phyloP scores from a whole-genome alignment of 2,888 invertebrate species.

The Coenonympha arcania region DNA sequence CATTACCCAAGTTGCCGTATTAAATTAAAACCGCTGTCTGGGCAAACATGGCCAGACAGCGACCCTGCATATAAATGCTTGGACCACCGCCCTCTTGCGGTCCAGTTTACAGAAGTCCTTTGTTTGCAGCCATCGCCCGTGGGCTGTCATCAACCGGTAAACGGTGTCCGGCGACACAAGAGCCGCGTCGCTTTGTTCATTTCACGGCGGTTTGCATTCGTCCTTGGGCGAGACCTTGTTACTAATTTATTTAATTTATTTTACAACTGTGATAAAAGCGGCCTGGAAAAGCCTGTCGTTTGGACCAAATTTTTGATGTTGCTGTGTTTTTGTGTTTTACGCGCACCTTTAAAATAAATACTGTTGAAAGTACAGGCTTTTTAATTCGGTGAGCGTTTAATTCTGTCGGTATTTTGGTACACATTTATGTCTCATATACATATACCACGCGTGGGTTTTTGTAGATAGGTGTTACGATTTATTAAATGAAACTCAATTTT shows the following conservation, averaged over 20 bases:
- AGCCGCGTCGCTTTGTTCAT: slow-evolving; percentile 56
- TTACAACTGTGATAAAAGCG: slow-evolving; percentile 37
- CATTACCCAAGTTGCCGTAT: background rate
- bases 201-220: slow-evolving; percentile 55
- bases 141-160: slow-evolving; percentile 63
- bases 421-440: background rate
- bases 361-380: background rate
- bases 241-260: slow-evolving; percentile 50
- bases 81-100: slow-evolving; percentile 30
- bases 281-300: slow-evolving; percentile 15
- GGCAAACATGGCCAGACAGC: slow-evolving; percentile 4
- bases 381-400: slow-evolving; percentile 5
- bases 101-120: slow-evolving; percentile 54
- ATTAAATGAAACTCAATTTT: no score
- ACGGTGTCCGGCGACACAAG: slow-evolving; percentile 41
- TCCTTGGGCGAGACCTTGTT: slow-evolving; percentile 42
- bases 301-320: slow-evolving; percentile 16
- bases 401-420: background rate
- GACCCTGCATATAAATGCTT: slow-evolving; percentile 23
- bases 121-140: slow-evolving; percentile 53
- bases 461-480: no score
- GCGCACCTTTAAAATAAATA: slow-evolving; percentile 9
- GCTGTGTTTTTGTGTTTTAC: slow-evolving; percentile 12
- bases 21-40: slow-evolving; percentile 15
- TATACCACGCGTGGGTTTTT: no score